Conservation (phyloP, 1,140 invertebrate species). For the Ips typographus region DNA sequence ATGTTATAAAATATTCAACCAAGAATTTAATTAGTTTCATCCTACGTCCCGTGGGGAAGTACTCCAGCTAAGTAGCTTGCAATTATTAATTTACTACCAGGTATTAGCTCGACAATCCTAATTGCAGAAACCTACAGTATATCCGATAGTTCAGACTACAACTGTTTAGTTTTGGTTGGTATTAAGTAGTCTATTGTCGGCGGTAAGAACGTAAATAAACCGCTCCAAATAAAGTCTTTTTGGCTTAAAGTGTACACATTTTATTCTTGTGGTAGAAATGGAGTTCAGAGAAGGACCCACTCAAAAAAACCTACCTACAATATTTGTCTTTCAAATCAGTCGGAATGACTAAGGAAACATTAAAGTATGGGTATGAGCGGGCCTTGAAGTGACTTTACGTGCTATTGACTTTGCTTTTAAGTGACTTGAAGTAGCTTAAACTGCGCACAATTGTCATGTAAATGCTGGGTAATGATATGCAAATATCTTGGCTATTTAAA, state of each 20-base stretch:
- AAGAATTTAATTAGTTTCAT: slow-evolving; percentile 4
- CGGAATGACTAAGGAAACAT: slow-evolving; percentile 13
- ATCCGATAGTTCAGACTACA: too few species aligned
- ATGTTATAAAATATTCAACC: slow-evolving; percentile 1
- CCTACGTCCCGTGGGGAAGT: neutral
- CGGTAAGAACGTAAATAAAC: too few species aligned
- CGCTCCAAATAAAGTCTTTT: too few species aligned
- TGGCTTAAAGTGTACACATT: neutral
- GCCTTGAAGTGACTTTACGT: slow-evolving; percentile 6
- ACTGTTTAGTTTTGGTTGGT: too few species aligned
- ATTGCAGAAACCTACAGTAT: neutral
- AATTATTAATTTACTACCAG: neutral
- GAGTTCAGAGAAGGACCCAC: slow-evolving; percentile 9
- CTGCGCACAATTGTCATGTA: slow-evolving; percentile 21
- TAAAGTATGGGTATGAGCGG: slow-evolving; percentile 5
- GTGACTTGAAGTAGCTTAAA: slow-evolving; percentile 11
- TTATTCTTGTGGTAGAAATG: slow-evolving; percentile 1
- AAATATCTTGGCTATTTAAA: slow-evolving; percentile 17
- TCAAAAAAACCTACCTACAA: slow-evolving; percentile 4
- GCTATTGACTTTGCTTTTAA: slow-evolving; percentile 16
- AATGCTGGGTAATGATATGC: slow-evolving; percentile 21
- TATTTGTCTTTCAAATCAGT: slow-evolving; percentile 8
- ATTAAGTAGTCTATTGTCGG: too few species aligned
- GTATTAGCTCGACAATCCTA: neutral
- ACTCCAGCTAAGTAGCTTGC: neutral